Evolutionary conservation across 2,888 invertebrate genomes (phyloP).

Genomic region (Conomelus anceps): DNA sequence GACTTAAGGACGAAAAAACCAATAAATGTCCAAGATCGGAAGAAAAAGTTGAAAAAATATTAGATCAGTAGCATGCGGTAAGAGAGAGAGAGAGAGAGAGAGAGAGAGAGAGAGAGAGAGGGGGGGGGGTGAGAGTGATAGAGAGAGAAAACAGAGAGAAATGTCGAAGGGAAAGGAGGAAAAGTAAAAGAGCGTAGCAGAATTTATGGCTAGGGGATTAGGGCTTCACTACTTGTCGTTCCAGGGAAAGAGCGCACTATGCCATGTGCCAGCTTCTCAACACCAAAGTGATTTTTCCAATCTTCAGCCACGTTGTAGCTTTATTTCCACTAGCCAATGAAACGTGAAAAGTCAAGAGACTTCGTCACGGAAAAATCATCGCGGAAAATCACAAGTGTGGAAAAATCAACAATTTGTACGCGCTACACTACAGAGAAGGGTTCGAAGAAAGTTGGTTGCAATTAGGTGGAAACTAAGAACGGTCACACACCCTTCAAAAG

Average conservation of each 20-base stretch:
- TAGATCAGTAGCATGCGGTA: background rate
- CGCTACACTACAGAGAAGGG: too few species aligned
- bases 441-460: background rate
- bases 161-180: background rate
- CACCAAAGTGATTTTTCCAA: background rate
- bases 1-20: background rate
- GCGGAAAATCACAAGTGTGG: background rate
- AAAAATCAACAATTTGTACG: background rate
- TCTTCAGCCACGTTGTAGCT: background rate
- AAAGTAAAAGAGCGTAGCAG: background rate
- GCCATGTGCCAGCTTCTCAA: background rate
- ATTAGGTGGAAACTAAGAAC: background rate
- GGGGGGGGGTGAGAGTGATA: background rate
- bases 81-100: background rate
- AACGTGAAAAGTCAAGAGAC: background rate
- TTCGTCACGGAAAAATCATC: background rate
- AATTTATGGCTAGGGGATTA: background rate
- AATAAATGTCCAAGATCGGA: background rate
- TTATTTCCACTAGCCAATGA: background rate
- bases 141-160: background rate
- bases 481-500: background rate
- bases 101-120: background rate
- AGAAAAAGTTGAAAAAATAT: background rate
- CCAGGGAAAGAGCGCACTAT: too few species aligned
- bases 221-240: background rate